Evolutionary conservation across 2,888 invertebrate genomes (phyloP), one percentile per base, ranked within the genome.

Genomic region (Drepanosiphum platanoidis): DNA sequence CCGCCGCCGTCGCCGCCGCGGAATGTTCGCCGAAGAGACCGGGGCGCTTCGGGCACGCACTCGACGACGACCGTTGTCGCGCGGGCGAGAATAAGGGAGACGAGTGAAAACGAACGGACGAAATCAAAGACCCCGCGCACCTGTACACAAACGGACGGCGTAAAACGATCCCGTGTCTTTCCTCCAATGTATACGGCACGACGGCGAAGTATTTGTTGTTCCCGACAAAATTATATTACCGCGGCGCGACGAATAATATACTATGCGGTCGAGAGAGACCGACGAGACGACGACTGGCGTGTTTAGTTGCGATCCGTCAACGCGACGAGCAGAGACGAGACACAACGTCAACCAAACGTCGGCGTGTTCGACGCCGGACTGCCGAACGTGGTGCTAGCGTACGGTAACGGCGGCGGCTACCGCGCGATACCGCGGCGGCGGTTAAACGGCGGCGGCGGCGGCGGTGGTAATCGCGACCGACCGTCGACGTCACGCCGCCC

Each of bases 301-400:
- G 52, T n/a, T n/a, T n/a, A n/a, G n/a, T n/a, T n/a, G n/a, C n/a
- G n/a, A n/a, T 27, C 52, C 68, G 79, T 68, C 70, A 81, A 52
- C 39, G 36, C 13, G 46, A 72, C 18, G 36, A 61, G n/a, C n/a
- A n/a, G n/a, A n/a, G n/a, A n/a, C n/a, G n/a, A n/a, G n/a, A n/a
- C n/a, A n/a, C n/a, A n/a, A n/a, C n/a, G n/a, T n/a, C n/a, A n/a
- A 81, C 81, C 81, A 42, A n/a, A 39, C 71, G 71, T 72, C 71
- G 71, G 81, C 39, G 71, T 42, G 81, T 71, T 81, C 32, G 61
- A 32, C 71, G 81, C 81, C 81, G 71, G 71, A 81, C 71, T 81
- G n/a, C 39, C 71, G 18, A 66, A 32, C 79, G 66, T 66, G 66
- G 79, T 27, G 32, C 27, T 34, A 4, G 22, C 32, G 18, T 30